Base-by-base conservation (phyloP, 2,113 vertebrate genomes). In the Marmota monax region DNA sequence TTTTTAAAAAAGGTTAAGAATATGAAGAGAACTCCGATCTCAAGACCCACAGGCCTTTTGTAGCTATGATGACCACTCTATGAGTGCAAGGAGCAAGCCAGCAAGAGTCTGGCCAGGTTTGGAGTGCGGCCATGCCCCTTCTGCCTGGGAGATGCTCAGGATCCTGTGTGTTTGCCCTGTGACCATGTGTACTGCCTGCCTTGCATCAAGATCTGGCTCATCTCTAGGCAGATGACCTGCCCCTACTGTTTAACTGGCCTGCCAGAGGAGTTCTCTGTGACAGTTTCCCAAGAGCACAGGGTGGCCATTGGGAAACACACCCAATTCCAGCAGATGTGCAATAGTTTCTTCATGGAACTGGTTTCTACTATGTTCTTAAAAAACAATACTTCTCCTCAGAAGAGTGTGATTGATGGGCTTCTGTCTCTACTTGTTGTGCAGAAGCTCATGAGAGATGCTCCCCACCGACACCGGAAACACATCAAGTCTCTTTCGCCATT, bases 361-460 rank as follows among this genome's bases (percentile, higher is more conserved):
- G 99, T 99, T 88, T 99, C 99, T 20, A 99, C 98, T 90, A 95
- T 99, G 98, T 99, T 99, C 98, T 99, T 99, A 98, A 99, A 99
- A 97, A 99, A 99, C 97, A 99, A 99, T 5, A 76, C 98, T 0
- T 99, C 99, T 1, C 99, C 99, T 0, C 97, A 98, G 65, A 34
- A 95, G 70, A 78, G 74, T 0, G 99, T 99, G 94, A 99, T 99
- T 32, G 39, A 94, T 16, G 96, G 98, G 42, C 98, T 99, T 94
- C 94, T 99, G 17, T 98, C 98, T 0, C 97, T 99, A 61, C 99
- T 99, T 51, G 2, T 99, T 51, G 2, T 3, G 32, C 51, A 51
- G 51, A 14, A 51, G 51, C 51, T 51, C 51, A 13, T 51, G 51
- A 51, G 51, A 51, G 51, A 51, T 51, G 51, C 51, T 51, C 45